Percentiles rank a stretch among this genome's conserved stretches.
Conservation (phyloP, 2,888 invertebrate species). For the Athalia rosae region DNA sequence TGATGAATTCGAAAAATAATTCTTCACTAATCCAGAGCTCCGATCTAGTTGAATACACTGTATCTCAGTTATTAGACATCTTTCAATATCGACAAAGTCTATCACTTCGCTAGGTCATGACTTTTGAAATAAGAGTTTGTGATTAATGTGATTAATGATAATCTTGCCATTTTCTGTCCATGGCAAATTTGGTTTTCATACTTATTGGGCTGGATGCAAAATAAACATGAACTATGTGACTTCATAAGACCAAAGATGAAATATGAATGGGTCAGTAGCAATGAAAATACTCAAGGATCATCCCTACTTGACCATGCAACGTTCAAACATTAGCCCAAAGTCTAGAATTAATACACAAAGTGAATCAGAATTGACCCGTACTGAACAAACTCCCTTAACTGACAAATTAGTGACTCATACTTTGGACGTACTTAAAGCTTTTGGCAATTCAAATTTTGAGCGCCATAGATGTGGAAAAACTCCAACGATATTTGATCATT, state of each 20-base stretch:
- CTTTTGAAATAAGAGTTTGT: constrained; percentile 36
- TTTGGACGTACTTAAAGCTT: background rate
- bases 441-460: background rate
- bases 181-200: constrained; percentile 29
- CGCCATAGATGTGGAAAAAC: background rate
- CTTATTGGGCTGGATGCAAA: constrained; percentile 40
- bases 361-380: constrained; percentile 2
- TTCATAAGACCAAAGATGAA: background rate
- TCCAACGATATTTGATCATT: background rate
- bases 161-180: constrained; percentile 17
- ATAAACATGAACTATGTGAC: constrained; percentile 34
- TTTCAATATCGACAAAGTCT: constrained; percentile 8
- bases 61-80: constrained; percentile 11
- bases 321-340: constrained; percentile 15
- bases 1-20: constrained; percentile 29
- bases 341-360: constrained; percentile 20
- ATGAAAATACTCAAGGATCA: background rate
- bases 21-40: constrained; percentile 34
- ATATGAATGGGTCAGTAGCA: background rate
- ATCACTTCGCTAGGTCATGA: constrained; percentile 28
- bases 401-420: background rate
- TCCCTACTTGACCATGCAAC: background rate
- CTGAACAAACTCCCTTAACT: background rate
- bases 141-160: constrained; percentile 15
- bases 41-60: constrained; percentile 32